These are phyloP conservation scores for Portunus trituberculatus DNA, from an alignment of 1,140 invertebrate species.

Conservation along the genomic window DNA sequence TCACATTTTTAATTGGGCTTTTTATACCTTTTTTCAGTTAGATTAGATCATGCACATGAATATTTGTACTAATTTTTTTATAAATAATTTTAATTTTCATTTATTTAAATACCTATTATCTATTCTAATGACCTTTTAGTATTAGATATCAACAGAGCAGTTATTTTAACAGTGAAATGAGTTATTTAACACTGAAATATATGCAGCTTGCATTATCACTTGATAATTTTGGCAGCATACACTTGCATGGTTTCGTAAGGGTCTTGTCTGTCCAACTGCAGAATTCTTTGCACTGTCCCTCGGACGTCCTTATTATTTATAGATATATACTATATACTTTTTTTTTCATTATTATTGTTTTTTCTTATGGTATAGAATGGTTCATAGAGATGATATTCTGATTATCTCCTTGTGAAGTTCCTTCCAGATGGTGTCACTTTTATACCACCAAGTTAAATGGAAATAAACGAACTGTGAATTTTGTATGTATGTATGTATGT, in stretches of 20 bases:
- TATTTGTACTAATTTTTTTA: too few species aligned
- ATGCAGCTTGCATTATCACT: not conserved
- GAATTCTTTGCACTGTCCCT: slow-evolving; percentile 51
- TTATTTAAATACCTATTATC: not conserved
- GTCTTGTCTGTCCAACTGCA: not conserved
- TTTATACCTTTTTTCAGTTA: too few species aligned
- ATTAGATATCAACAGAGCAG: not conserved
- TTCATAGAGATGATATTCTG: too few species aligned
- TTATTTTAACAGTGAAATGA: not conserved
- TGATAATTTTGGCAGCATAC: not conserved
- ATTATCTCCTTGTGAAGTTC: too few species aligned
- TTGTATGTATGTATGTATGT: too few species aligned
- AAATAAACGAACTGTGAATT: too few species aligned
- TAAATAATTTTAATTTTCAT: too few species aligned
- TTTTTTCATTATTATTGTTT: not conserved
- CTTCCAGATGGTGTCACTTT: too few species aligned
- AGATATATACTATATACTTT: not conserved
- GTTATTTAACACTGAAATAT: not conserved
- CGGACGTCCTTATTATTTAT: slow-evolving; percentile 23
- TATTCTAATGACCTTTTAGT: not conserved
- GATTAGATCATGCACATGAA: too few species aligned
- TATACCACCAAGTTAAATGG: too few species aligned
- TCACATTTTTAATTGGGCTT: too few species aligned
- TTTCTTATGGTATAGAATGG: not conserved
- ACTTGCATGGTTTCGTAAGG: slow-evolving; percentile 29